A percentile compares a stretch with the other conserved stretches of the same genome.
Evolutionary conservation across 2,797 vertebrate genomes (phyloP).

Genomic region (Botia almorhae): DNA sequence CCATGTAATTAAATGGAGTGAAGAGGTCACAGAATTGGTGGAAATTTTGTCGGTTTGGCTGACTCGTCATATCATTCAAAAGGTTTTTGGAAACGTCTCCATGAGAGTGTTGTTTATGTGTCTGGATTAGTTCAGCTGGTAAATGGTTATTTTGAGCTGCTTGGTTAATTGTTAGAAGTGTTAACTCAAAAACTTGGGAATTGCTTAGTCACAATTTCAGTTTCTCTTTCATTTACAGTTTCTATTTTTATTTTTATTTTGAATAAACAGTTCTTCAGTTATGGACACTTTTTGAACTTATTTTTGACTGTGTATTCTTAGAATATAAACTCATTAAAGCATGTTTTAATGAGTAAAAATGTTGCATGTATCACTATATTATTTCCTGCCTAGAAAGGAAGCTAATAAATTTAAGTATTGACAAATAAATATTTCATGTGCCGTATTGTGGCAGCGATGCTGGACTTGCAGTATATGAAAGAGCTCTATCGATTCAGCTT

Average conservation of each 20-base stretch:
- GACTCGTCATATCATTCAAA: background rate
- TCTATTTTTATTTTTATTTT: too few species aligned
- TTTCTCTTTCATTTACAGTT: too few species aligned
- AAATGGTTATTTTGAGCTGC: background rate
- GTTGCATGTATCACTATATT: background rate
- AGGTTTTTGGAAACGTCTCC: background rate
- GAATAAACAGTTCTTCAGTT: too few species aligned
- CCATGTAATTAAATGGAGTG: background rate
- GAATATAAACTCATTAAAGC: too few species aligned
- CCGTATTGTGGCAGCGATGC: background rate
- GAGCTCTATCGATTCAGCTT: constrained; percentile 32
- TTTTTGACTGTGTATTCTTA: too few species aligned
- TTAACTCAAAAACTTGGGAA: background rate
- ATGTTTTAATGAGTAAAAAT: too few species aligned
- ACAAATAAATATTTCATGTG: constrained; percentile 17
- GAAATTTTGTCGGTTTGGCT: background rate
- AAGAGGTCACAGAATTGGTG: background rate
- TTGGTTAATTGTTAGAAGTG: background rate
- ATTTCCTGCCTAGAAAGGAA: background rate
- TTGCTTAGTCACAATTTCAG: too few species aligned
- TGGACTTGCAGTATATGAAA: constrained; percentile 13
- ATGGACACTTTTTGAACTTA: too few species aligned
- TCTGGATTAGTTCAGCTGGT: too few species aligned
- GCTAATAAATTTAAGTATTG: constrained; percentile 3
- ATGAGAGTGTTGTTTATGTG: background rate